Conservation (phyloP, 2,797 vertebrate genomes). For the Mastacembelus armatus region DNA sequence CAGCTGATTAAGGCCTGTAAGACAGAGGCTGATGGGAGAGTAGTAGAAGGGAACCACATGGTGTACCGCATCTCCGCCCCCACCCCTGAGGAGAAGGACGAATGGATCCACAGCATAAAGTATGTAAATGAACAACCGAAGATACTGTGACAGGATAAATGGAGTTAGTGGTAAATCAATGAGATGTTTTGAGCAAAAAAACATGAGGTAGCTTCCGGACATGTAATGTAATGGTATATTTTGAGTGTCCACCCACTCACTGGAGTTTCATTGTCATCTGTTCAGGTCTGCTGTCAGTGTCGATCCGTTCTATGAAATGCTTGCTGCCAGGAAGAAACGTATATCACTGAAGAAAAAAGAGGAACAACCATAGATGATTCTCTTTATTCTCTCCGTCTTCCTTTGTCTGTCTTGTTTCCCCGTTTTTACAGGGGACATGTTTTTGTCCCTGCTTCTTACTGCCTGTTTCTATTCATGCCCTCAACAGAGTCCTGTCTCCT, state of each 20-base stretch:
- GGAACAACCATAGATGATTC: slow-evolving; percentile 81
- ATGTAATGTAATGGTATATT: background rate
- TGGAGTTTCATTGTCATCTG: slow-evolving; percentile 20
- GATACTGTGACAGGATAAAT: background rate
- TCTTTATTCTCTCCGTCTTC: slow-evolving; percentile 36
- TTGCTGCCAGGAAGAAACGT: slow-evolving; percentile 93
- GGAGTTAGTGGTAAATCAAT: too few relatives aligned
- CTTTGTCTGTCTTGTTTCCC: slow-evolving; percentile 34
- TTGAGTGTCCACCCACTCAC: background rate
- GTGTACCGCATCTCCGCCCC: slow-evolving; percentile 93
- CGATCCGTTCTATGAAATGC: slow-evolving; percentile 97
- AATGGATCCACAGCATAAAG: slow-evolving; percentile 97
- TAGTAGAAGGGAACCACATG: slow-evolving; percentile 94
- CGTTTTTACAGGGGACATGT: slow-evolving; percentile 45
- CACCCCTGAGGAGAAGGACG: slow-evolving; percentile 94
- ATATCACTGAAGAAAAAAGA: slow-evolving; percentile 97
- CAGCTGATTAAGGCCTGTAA: slow-evolving; percentile 94
- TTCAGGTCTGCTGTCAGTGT: slow-evolving; percentile 92
- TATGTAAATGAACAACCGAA: slow-evolving; percentile 62
- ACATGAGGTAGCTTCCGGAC: background rate
- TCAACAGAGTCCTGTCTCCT: slow-evolving; percentile 25
- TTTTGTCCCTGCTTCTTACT: slow-evolving; percentile 22
- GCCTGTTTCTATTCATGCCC: slow-evolving; percentile 6
- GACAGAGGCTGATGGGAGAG: slow-evolving; percentile 91
- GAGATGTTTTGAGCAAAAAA: too few relatives aligned